A percentile compares a stretch with the other conserved stretches of the same genome.
Conservation (phyloP, 1,140 invertebrate genomes). For the Ostrea denselamellosa region DNA sequence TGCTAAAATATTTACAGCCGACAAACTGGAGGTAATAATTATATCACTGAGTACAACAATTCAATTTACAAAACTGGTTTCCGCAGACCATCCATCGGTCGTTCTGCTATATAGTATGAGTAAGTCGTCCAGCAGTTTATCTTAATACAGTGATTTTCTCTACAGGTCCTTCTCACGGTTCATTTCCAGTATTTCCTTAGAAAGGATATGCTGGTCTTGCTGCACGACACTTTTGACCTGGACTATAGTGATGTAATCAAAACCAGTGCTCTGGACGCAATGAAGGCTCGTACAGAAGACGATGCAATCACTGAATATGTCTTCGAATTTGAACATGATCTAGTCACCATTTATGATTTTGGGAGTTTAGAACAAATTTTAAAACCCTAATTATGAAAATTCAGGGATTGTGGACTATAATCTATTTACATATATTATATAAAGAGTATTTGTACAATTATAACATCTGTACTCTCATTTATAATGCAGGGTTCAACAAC, state of each 20-base stretch:
- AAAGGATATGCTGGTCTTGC: slow-evolving; percentile 62
- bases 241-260: slow-evolving; percentile 68
- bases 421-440: too few species aligned
- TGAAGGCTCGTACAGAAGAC: slow-evolving; percentile 62
- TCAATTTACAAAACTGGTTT: too few species aligned
- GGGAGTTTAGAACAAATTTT: too few species aligned
- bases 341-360: too few species aligned
- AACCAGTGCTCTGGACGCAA: slow-evolving; percentile 69
- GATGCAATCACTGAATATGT: too few species aligned
- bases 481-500: slow-evolving; percentile 63
- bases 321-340: too few species aligned
- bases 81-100: too few species aligned
- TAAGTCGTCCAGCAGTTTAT: not conserved
- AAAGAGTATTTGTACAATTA: too few species aligned
- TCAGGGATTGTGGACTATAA: too few species aligned
- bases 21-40: not conserved
- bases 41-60: too few species aligned
- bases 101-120: not conserved
- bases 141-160: slow-evolving; percentile 7
- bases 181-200: slow-evolving; percentile 70
- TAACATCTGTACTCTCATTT: not conserved
- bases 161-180: slow-evolving; percentile 64
- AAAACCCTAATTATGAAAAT: too few species aligned
- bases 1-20: slow-evolving; percentile 18
- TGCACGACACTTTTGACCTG: slow-evolving; percentile 70